Percentiles rank a stretch among this genome's conserved stretches.
phyloP scores from a whole-genome alignment of 2,113 vertebrate genomes.

The Siphamia tubifer region DNA sequence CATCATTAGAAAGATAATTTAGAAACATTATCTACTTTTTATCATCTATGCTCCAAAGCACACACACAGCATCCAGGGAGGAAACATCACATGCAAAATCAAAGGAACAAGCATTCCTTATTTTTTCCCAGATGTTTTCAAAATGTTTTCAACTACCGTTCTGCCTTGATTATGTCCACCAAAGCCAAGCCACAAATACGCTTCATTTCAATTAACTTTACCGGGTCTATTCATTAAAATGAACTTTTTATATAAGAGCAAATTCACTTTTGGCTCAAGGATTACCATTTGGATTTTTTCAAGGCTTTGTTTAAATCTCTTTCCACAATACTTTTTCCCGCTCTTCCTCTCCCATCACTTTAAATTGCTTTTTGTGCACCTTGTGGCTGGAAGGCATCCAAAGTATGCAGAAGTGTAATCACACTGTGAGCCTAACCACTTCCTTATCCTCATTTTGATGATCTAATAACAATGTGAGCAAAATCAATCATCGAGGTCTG shows the following conservation, averaged over 20 bases:
- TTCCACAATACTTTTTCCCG: constrained; percentile 42
- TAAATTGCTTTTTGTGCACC: constrained; percentile 62
- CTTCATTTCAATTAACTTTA: constrained; percentile 20
- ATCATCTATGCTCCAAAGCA: not conserved
- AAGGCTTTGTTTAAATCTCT: constrained; percentile 50
- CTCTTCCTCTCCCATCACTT: constrained; percentile 43
- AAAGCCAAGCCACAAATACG: constrained; percentile 25
- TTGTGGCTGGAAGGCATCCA: constrained; percentile 65
- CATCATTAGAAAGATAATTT: not conserved
- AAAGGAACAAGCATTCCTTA: not conserved
- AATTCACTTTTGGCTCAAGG: constrained; percentile 24
- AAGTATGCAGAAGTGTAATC: constrained; percentile 65
- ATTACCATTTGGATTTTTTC: constrained; percentile 20
- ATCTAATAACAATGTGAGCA: constrained; percentile 53
- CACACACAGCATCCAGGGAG: not conserved
- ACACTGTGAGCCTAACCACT: constrained; percentile 54
- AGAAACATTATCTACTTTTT: not conserved
- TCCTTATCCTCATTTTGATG: constrained; percentile 58
- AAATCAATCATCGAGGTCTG: constrained; percentile 61
- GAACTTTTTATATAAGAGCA: constrained; percentile 12
- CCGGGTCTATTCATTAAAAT: constrained; percentile 30
- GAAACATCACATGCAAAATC: constrained; percentile 19
- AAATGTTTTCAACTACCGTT: constrained; percentile 25
- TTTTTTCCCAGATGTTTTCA: constrained; percentile 31
- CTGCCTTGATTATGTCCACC: constrained; percentile 13